A percentile compares a stretch with the other conserved stretches of the same genome.
These are phyloP conservation scores for Acanthaster planci DNA, from an alignment of 35 echinoderm and acorn worm genomes.

Conservation along the genomic window DNA sequence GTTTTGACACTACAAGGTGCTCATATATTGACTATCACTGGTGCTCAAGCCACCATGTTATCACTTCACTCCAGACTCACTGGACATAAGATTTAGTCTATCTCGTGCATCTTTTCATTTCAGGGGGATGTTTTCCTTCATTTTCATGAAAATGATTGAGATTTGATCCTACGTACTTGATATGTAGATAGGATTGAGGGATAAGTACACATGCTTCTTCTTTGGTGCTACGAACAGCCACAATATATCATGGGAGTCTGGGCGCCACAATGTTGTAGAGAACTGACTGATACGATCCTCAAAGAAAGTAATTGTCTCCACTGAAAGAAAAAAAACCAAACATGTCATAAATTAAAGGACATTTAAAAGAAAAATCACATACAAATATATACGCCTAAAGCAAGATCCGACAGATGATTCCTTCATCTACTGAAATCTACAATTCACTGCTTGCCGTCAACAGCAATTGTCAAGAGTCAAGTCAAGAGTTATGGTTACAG, in stretches of 20 bases:
- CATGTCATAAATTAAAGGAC: background rate
- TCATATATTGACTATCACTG: too few species aligned
- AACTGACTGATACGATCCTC: slow-evolving; percentile 23
- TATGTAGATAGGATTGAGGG: background rate
- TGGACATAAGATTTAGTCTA: background rate
- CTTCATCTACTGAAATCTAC: too few species aligned
- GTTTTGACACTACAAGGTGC: too few species aligned
- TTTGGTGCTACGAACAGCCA: slow-evolving; percentile 27
- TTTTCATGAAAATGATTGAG: too few species aligned
- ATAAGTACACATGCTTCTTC: slow-evolving; percentile 18
- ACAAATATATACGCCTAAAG: too few species aligned
- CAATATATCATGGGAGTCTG: background rate
- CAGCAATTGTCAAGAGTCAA: too few species aligned
- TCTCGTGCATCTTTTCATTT: background rate
- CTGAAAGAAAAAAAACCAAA: slow-evolving; percentile 2
- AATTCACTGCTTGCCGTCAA: too few species aligned
- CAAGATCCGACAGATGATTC: too few species aligned
- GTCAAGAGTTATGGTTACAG: too few species aligned
- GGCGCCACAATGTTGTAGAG: background rate
- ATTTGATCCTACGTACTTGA: slow-evolving; percentile 1
- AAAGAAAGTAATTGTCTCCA: slow-evolving; percentile 19
- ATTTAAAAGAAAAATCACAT: too few species aligned
- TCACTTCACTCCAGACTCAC: too few species aligned
- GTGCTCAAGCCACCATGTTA: too few species aligned
- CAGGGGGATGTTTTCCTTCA: background rate